Evolutionary conservation across 2,113 vertebrate genomes (phyloP).

Genomic region (Addax nasomaculatus): DNA sequence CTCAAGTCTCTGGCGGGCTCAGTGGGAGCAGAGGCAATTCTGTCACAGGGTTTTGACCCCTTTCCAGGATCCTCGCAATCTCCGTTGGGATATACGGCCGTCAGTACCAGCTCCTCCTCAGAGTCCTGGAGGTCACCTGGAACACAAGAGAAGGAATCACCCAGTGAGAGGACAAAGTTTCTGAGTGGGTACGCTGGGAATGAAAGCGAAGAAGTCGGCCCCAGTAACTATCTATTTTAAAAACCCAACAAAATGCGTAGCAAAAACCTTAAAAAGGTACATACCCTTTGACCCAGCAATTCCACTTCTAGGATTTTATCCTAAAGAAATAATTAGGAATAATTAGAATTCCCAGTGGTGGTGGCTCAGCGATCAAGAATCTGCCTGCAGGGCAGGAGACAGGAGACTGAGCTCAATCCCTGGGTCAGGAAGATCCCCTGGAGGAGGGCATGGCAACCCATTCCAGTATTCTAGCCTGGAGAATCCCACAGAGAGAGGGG

Average conservation of each 20-base stretch:
- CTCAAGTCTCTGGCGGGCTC: background rate
- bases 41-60: background rate
- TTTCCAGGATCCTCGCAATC: constrained; percentile 63
- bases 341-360: background rate
- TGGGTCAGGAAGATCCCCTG: background rate
- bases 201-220: background rate
- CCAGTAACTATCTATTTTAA: background rate
- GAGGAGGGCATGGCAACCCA: background rate
- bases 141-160: constrained; percentile 26
- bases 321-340: background rate
- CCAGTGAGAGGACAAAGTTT: background rate
- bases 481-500: background rate
- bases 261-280: background rate
- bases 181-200: background rate
- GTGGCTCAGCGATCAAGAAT: background rate
- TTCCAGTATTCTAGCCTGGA: background rate
- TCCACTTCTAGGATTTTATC: constrained; percentile 1
- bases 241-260: background rate
- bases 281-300: background rate
- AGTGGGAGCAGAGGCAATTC: background rate
- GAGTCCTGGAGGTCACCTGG: constrained; percentile 61
- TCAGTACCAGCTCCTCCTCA: constrained; percentile 77
- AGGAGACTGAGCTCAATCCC: background rate
- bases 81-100: constrained; percentile 68
- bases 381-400: background rate